These are phyloP conservation scores for Ormyrus thymus DNA, from an alignment of 2,888 invertebrate species.

Conservation along the genomic window DNA sequence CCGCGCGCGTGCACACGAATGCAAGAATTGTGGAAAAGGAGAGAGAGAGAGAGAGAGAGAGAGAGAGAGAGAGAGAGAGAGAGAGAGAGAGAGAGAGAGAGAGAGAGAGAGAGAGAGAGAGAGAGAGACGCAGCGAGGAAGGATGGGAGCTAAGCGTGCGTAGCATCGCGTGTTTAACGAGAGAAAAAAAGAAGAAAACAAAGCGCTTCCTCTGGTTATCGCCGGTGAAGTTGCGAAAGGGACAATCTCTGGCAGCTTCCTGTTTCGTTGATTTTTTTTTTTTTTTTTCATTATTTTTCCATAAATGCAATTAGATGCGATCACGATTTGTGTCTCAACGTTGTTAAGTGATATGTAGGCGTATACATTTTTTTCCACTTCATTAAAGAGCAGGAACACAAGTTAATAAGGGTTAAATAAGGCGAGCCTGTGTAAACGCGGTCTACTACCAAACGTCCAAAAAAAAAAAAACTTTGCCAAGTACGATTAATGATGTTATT, in stretches of 20 bases:
- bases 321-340: conserved; percentile 55
- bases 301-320: conserved; percentile 51
- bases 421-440: conserved; percentile 58
- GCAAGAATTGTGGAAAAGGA: conserved; percentile 7
- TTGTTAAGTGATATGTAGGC: conserved; percentile 54
- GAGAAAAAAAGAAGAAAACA: conserved; percentile 39
- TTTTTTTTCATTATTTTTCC: conserved; percentile 31
- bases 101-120: too few species aligned
- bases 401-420: conserved; percentile 63
- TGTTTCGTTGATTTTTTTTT: conserved; percentile 54
- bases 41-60: background rate
- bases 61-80: too few species aligned
- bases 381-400: conserved; percentile 61
- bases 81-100: background rate
- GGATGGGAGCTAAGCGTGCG: conserved; percentile 14
- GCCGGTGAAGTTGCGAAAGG: conserved; percentile 50
- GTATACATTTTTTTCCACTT: conserved; percentile 53
- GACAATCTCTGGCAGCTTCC: conserved; percentile 55
- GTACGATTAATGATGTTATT: too few species aligned
- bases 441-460: conserved; percentile 50
- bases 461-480: background rate
- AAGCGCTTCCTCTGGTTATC: conserved; percentile 55
- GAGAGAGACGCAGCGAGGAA: background rate
- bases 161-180: conserved; percentile 30
- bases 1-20: conserved; percentile 19